Evolutionary conservation across 2,113 vertebrate genomes (phyloP).

Genomic region (Axis porcinus): DNA sequence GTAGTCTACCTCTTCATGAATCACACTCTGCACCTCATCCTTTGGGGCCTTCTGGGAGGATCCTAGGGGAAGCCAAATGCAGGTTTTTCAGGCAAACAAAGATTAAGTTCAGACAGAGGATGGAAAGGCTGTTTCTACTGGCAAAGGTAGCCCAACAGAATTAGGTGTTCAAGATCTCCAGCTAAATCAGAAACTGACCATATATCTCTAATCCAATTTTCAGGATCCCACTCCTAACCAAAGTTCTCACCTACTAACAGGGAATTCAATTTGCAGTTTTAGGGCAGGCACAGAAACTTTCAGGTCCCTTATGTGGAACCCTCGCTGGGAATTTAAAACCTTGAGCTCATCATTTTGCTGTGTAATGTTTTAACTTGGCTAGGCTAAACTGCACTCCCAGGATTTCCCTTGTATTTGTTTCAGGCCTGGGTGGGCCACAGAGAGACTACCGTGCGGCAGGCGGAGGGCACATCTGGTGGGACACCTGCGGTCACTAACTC

Average conservation of each 20-base stretch:
- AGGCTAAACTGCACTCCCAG: background rate
- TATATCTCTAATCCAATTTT: background rate
- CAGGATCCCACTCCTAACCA: background rate
- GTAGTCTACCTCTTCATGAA: background rate
- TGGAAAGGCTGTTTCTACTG: background rate
- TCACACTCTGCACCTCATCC: background rate
- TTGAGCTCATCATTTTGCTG: background rate
- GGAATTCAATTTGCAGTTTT: background rate
- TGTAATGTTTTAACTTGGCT: background rate
- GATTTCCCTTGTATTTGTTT: background rate
- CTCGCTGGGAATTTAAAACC: background rate
- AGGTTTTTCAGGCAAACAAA: background rate
- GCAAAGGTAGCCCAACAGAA: background rate
- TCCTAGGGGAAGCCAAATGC: background rate
- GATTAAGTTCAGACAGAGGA: background rate
- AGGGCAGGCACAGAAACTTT: background rate
- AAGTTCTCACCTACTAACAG: background rate
- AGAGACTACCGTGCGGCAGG: background rate
- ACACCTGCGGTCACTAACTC: background rate
- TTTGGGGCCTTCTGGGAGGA: background rate
- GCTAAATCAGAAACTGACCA: background rate
- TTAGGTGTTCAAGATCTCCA: background rate
- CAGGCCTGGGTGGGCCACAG: background rate
- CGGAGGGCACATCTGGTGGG: accelerated
- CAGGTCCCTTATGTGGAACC: background rate